Conservation (phyloP, 2,888 invertebrate genomes). For the Hypomecis punctinalis region DNA sequence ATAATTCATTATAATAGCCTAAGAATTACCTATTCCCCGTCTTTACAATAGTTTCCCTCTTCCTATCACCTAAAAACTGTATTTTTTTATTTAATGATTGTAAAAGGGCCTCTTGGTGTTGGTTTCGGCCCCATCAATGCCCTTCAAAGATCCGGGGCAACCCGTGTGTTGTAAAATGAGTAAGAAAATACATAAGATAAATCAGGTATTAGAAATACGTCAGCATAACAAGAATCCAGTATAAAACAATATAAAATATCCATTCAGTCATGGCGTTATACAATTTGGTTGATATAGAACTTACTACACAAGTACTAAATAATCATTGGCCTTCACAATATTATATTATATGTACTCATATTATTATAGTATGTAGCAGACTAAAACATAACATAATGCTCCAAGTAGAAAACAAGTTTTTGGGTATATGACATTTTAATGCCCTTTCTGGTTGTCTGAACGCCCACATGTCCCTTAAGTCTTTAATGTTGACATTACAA, state of each 20-base stretch:
- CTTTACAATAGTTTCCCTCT: no score
- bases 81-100: no score
- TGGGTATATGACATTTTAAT: conserved; percentile 20
- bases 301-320: neutral
- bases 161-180: no score
- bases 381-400: conserved; percentile 10
- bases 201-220: no score
- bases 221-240: no score
- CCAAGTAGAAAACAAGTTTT: conserved; percentile 19
- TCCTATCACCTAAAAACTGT: no score
- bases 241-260: neutral
- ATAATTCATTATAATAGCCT: no score
- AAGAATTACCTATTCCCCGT: no score
- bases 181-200: no score
- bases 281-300: neutral
- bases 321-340: conserved; percentile 4
- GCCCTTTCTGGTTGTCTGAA: conserved; percentile 3
- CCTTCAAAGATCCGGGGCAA: no score
- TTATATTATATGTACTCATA: neutral
- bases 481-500: conserved; percentile 24
- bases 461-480: conserved; percentile 21
- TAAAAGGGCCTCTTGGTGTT: no score
- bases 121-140: no score
- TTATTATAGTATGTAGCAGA: neutral
- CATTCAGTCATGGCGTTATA: neutral